Evolutionary conservation across 2,888 invertebrate genomes (phyloP).

Genomic region (Leptinotarsa peninsularis): DNA sequence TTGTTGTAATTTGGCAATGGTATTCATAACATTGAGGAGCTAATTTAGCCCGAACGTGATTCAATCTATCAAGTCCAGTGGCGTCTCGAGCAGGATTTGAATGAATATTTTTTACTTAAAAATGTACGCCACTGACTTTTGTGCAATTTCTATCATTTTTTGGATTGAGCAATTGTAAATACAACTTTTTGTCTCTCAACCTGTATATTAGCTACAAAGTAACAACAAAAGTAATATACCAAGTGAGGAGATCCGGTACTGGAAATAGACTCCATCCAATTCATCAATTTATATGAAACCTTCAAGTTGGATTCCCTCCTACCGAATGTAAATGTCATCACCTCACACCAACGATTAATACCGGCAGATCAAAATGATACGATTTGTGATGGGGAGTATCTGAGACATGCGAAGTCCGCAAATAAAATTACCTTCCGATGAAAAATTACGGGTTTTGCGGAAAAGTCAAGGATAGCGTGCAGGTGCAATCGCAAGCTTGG

Average conservation of each 20-base stretch:
- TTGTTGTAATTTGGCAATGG: too few species aligned
- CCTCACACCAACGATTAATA: background rate
- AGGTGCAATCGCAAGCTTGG: background rate
- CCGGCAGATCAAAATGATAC: background rate
- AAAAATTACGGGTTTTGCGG: constrained; percentile 4
- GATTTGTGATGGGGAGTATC: background rate
- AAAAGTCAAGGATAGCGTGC: constrained; percentile 11
- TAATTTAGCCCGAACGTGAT: too few species aligned
- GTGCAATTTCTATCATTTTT: too few species aligned
- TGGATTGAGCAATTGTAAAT: too few species aligned
- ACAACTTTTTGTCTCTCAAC: too few species aligned
- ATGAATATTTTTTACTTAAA: too few species aligned
- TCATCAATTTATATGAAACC: background rate
- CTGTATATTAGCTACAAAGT: too few species aligned
- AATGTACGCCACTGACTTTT: too few species aligned
- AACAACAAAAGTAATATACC: too few species aligned
- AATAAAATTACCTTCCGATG: background rate
- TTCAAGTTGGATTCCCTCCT: background rate
- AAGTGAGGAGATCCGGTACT: background rate
- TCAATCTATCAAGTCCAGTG: too few species aligned
- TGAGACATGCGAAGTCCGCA: background rate
- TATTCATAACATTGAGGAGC: too few species aligned
- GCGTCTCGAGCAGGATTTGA: too few species aligned
- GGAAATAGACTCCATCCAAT: background rate
- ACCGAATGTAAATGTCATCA: background rate